Conservation (phyloP, 2,888 invertebrate species). For the Alloscopus bannaensis region DNA sequence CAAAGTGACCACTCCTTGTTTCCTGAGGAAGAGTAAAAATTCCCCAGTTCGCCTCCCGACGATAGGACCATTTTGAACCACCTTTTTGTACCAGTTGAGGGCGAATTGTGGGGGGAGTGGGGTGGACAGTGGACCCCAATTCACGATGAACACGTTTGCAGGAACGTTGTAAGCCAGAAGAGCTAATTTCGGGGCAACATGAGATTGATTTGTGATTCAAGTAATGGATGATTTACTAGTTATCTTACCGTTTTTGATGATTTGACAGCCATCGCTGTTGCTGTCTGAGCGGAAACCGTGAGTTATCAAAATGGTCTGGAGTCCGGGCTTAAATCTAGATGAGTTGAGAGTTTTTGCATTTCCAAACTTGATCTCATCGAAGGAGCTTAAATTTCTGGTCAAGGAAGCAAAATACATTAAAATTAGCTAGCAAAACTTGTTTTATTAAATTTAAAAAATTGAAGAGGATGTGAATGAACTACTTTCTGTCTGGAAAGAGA, state of each 20-base stretch:
- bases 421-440: not conserved
- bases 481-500: slow-evolving; percentile 20
- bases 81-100: not conserved
- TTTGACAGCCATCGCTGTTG: slow-evolving; percentile 40
- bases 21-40: slow-evolving; percentile 18
- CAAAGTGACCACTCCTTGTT: not conserved
- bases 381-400: not conserved
- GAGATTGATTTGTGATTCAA: not conserved
- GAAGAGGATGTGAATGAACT: not conserved
- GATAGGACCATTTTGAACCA: slow-evolving; percentile 32
- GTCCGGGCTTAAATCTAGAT: not conserved
- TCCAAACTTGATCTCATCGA: slow-evolving; percentile 15
- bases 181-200: not conserved
- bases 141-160: slow-evolving; percentile 19
- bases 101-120: slow-evolving; percentile 28
- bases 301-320: slow-evolving; percentile 19
- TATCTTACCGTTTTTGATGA: slow-evolving; percentile 49
- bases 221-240: not conserved
- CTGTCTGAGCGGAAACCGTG: slow-evolving; percentile 41
- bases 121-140: slow-evolving; percentile 27
- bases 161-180: not conserved
- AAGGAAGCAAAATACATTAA: not conserved
- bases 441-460: not conserved
- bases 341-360: not conserved
- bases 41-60: slow-evolving; percentile 22